phyloP scores from a whole-genome alignment of 1,140 invertebrate genomes.

The Bombus picipes region DNA sequence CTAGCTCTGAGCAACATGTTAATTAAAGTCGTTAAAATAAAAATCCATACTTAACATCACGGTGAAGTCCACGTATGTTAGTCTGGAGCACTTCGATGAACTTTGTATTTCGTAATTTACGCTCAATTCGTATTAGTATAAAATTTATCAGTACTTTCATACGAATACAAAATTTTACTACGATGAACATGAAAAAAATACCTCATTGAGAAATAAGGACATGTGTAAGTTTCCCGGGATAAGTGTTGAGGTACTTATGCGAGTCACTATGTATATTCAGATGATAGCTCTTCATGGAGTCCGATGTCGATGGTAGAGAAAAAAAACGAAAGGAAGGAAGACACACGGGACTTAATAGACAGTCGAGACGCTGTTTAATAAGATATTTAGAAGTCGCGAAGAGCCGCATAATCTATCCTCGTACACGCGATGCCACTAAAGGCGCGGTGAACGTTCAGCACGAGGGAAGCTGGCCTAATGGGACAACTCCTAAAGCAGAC shows the following conservation, averaged over 20 bases:
- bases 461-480: constrained; percentile 60
- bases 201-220: too few species aligned
- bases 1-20: neutral
- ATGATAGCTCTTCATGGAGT: neutral
- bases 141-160: too few species aligned
- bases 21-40: constrained; percentile 18
- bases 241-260: too few species aligned
- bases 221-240: too few species aligned
- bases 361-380: constrained; percentile 69
- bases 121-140: neutral
- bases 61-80: neutral
- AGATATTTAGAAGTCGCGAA: constrained; percentile 70
- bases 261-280: neutral
- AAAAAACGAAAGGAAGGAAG: neutral
- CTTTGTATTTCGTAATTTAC: neutral
- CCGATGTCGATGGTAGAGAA: neutral
- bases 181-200: too few species aligned
- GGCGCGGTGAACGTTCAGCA: constrained; percentile 16
- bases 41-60: neutral
- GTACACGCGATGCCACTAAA: constrained; percentile 33
- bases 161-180: too few species aligned
- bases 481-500: constrained; percentile 71
- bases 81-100: neutral
- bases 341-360: constrained; percentile 55
- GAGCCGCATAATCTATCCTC: constrained; percentile 68